phyloP scores from a whole-genome alignment of 2,113 vertebrate species.

The Sterna hirundo region DNA sequence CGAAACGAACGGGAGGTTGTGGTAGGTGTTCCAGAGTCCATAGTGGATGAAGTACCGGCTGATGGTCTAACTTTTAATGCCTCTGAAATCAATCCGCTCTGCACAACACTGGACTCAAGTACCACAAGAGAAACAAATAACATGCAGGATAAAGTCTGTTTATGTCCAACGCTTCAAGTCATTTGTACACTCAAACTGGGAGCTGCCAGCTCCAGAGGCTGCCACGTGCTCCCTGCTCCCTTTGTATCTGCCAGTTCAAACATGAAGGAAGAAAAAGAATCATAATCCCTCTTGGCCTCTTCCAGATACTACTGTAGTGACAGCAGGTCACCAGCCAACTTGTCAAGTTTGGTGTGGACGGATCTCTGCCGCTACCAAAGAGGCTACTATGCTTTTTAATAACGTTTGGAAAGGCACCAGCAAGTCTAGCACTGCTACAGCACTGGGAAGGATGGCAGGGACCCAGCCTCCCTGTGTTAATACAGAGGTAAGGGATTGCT shows the following conservation, averaged over 20 bases:
- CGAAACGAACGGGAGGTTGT: not conserved
- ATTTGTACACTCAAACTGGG: not conserved
- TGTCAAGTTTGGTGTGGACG: not conserved
- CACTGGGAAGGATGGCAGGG: not conserved
- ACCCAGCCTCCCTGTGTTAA: not conserved
- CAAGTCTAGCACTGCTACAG: not conserved
- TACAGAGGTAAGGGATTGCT: not conserved
- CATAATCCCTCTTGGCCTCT: not conserved
- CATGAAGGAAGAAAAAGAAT: not conserved
- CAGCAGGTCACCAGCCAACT: not conserved
- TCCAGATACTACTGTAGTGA: not conserved
- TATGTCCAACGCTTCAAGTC: not conserved
- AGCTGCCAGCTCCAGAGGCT: not conserved
- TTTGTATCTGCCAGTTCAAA: slow-evolving; percentile 42
- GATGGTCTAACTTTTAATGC: not conserved
- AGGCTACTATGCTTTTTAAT: not conserved
- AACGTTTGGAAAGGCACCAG: slow-evolving; percentile 11
- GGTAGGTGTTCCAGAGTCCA: not conserved
- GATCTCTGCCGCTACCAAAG: not conserved
- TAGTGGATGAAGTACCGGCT: not conserved
- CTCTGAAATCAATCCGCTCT: not conserved
- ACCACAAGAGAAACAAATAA: not conserved
- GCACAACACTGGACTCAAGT: not conserved
- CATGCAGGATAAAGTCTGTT: not conserved
- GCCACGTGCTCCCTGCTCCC: not conserved